phyloP scores from a whole-genome alignment of 2,113 vertebrate species.

The Ammodytes dubius region DNA sequence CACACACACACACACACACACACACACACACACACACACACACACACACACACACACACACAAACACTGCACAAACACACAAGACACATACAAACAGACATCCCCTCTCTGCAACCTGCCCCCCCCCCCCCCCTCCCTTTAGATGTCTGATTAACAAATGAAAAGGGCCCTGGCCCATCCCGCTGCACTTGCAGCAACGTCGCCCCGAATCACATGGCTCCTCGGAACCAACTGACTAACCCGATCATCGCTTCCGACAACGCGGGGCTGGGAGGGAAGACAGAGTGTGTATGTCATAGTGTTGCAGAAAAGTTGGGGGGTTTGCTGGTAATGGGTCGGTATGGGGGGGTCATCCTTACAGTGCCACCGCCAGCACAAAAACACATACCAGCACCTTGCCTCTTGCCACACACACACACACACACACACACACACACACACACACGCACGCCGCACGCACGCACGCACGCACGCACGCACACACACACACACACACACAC shows the following conservation, averaged over 20 bases:
- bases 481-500: no score
- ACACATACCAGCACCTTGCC: constrained; percentile 34
- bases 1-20: constrained; percentile 16
- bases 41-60: constrained; percentile 24
- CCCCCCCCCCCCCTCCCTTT: constrained; percentile 38
- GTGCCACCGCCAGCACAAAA: constrained; percentile 47
- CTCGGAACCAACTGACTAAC: constrained; percentile 85
- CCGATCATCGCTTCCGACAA: constrained; percentile 89
- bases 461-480: constrained; percentile 20
- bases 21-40: constrained; percentile 50
- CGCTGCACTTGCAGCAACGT: constrained; percentile 83
- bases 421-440: neutral
- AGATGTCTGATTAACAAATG: constrained; percentile 84
- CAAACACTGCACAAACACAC: constrained; percentile 19
- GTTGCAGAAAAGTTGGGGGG: constrained; percentile 44
- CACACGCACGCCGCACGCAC: no score
- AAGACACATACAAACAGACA: constrained; percentile 63
- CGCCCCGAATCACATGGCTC: constrained; percentile 88
- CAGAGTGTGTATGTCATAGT: constrained; percentile 77
- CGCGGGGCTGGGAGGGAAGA: constrained; percentile 85
- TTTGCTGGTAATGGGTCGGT: constrained; percentile 19
- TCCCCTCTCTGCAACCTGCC: constrained; percentile 17
- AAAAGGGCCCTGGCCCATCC: constrained; percentile 72
- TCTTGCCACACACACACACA: neutral
- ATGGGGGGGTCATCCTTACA: constrained; percentile 28